A percentile compares a stretch with the other conserved stretches of the same genome.
These are phyloP conservation scores for Pardalotus punctatus DNA, from an alignment of 2,113 vertebrate genomes.

Conservation along the genomic window DNA sequence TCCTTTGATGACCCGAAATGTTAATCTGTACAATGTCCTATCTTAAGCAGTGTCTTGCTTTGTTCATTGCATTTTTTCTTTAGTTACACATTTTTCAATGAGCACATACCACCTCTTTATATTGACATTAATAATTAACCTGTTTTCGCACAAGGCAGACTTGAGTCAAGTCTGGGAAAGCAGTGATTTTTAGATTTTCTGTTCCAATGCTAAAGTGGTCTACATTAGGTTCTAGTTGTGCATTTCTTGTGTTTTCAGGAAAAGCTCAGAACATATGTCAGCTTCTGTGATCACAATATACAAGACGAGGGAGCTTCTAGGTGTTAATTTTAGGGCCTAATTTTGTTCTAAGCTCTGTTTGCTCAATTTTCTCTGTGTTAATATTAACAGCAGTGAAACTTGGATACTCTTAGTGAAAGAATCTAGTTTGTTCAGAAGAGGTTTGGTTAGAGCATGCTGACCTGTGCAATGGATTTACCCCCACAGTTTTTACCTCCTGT, in stretches of 20 bases:
- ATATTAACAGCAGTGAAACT: neutral
- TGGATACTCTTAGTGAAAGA: neutral
- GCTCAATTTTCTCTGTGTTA: neutral
- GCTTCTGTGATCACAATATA: neutral
- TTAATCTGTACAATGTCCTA: neutral
- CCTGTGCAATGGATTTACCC: neutral
- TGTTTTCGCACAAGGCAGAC: neutral
- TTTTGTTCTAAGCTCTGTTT: neutral
- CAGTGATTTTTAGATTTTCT: neutral
- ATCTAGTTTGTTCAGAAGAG: neutral
- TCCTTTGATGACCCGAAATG: neutral
- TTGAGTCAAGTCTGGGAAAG: neutral
- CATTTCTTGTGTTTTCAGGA: neutral
- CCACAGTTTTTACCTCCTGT: neutral
- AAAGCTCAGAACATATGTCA: neutral
- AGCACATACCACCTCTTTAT: neutral
- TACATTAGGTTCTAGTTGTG: neutral
- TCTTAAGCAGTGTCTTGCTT: neutral
- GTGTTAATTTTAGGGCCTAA: neutral
- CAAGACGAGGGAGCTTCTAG: neutral
- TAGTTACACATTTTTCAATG: neutral
- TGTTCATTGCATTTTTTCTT: neutral
- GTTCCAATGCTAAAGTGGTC: neutral
- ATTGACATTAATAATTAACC: neutral
- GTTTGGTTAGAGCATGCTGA: neutral